Base-by-base conservation (phyloP, 2,113 vertebrate species). In the Serilophus lunatus region DNA sequence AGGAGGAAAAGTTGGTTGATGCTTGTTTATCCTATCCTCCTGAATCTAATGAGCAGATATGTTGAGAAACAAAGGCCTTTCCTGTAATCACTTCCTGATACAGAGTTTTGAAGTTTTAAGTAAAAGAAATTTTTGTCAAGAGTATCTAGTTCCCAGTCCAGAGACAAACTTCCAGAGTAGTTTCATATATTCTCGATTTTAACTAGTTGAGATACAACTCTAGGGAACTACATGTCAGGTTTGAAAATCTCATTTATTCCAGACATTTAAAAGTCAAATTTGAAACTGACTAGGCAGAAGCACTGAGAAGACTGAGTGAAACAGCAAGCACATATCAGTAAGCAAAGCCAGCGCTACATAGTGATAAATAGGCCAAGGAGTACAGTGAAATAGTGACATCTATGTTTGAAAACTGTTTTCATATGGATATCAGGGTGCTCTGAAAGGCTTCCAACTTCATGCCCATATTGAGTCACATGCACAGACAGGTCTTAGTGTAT, bases 321-420 rank as follows among this genome's bases (percentile, higher is more conserved):
- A 81, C 12, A 50, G 26, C n/a, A 84, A 75, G 14, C 35, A 35
- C 22, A 38, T 4, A 36, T 8, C 36, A n/a, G 18, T 68, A 54
- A 38, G 7, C 23, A 60, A 75, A 92, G 38, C 7, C 26, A 82
- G 47, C n/a, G n/a, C 14, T 35, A 20, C 53, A 38, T 5, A 81
- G 20, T 3, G 3, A 92, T 38, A 68, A 92, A 82, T 0, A 71
- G 33, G 79, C n/a, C 40, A 78, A 60, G 0, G 0, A 77, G 50
- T 28, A 78, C 12, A 91, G 83, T 79, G 80, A 84, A 95, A 97
- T 18, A 93, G 72, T 87, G 91, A 93, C 91, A 93, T 57, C 92
- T 95, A 81, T 84, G 57, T 84, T 82, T 79, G 83, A 88, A 91
- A 92, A 93, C 13, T n/a, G 24, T 63, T 78, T 84, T 57, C 45